A percentile compares a stretch with the other conserved stretches of the same genome.
Conservation (phyloP, 2,888 invertebrate species). For the Iselma pallidipennis region DNA sequence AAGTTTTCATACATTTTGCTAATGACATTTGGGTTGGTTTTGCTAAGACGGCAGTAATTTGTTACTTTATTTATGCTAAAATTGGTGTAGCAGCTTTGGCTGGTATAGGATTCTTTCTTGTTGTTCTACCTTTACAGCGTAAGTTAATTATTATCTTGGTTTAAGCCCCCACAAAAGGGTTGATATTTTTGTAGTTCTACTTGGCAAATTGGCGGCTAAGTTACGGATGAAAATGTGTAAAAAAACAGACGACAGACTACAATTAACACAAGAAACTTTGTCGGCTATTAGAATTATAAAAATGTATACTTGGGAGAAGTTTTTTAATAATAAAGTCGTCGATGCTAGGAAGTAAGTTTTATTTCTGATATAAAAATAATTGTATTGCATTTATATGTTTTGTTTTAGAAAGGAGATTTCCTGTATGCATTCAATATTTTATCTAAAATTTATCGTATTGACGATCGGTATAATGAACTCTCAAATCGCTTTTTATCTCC, state of each 20-base stretch:
- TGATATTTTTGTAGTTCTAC: conserved; percentile 4
- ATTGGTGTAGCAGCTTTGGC: conserved; percentile 18
- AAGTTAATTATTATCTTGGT: neutral
- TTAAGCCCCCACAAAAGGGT: too few species aligned
- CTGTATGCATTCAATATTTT: conserved; percentile 30
- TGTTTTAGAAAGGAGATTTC: conserved; percentile 39
- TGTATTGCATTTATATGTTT: conserved; percentile 2
- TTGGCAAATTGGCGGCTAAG: conserved; percentile 7
- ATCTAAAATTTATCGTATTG: conserved; percentile 18
- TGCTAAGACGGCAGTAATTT: conserved; percentile 62
- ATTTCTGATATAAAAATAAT: conserved; percentile 3
- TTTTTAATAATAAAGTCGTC: conserved; percentile 58
- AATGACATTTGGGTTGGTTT: conserved; percentile 93
- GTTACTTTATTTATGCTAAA: conserved; percentile 17
- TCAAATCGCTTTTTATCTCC: conserved; percentile 20
- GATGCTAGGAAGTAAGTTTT: conserved; percentile 47
- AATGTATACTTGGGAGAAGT: conserved; percentile 47
- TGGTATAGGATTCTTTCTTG: conserved; percentile 16
- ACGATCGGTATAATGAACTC: conserved; percentile 14
- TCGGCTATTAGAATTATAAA: conserved; percentile 45
- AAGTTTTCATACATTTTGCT: conserved; percentile 80
- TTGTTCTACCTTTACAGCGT: conserved; percentile 21
- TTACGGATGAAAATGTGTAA: conserved; percentile 43
- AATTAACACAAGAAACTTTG: conserved; percentile 43
- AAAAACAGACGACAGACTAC: conserved; percentile 43